A percentile compares a stretch with the other conserved stretches of the same genome.
phyloP scores from a whole-genome alignment of 1,140 invertebrate species.

The Trypoxylus dichotomus region DNA sequence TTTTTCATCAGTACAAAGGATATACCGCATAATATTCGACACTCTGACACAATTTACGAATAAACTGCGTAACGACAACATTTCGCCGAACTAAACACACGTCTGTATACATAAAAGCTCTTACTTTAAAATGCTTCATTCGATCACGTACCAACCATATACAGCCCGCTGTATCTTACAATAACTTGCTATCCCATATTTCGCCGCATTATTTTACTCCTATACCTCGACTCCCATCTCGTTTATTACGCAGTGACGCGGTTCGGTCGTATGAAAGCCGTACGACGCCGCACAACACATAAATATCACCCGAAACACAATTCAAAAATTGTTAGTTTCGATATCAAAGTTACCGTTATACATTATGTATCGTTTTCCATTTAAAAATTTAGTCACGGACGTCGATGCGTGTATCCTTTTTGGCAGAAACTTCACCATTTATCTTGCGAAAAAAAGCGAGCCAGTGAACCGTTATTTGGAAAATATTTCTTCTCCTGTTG shows the following conservation, averaged over 20 bases:
- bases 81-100: no score
- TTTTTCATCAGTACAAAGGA: no score
- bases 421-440: neutral
- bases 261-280: neutral
- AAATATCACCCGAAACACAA: neutral
- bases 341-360: neutral
- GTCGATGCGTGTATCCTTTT: neutral
- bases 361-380: slow-evolving; percentile 6
- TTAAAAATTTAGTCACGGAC: slow-evolving; percentile 3
- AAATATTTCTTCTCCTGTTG: slow-evolving; percentile 2
- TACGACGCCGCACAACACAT: neutral
- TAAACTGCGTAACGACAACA: no score
- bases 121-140: no score
- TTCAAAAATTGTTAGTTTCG: slow-evolving; percentile 7
- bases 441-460: neutral
- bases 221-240: neutral
- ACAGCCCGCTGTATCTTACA: no score
- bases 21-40: no score
- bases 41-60: no score
- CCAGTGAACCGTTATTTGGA: neutral
- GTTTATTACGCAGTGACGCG: neutral
- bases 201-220: neutral
- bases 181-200: neutral
- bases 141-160: no score
- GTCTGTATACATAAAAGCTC: no score